Base-by-base conservation (phyloP, 2,888 invertebrate genomes). In the Dasysyrphus tricinctus region DNA sequence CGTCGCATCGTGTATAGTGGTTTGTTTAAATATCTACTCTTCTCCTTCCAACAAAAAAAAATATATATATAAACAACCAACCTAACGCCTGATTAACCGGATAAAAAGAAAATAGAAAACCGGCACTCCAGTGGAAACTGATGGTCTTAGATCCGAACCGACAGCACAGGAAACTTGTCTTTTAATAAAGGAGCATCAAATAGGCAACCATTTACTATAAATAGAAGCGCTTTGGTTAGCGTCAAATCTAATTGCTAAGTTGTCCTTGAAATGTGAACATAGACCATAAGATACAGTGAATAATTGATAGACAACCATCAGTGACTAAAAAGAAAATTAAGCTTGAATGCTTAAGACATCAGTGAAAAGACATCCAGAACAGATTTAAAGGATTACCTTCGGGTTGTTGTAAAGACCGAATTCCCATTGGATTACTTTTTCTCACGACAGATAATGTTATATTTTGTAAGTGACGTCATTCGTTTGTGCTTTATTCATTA, bases 201-300 rank as follows among this genome's bases (percentile, higher is more conserved):
- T 47, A 24, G 32, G 39, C 44, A 61, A 16, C 73, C 29, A 49
- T 49, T 85, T 49, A 78, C 88, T 90, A 90, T 90, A 90, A 89
- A 90, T 89, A 89, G 88, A 88, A 75, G 88, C 85, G 74, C 88
- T 82, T 77, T 75, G 76, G 77, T 77, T 78, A 85, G 81, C 88
- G 88, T 89, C 89, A 88, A 89, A 89, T 90, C 91, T 92, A 92
- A 92, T 91, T 90, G 90, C 89, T 88, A 89, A 90, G 90, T 91
- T 92, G 91, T 92, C 91, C 91, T 92, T 92, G 92, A 92, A 91
- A 91, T 90, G 81, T 78, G 57, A 78, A 70, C 70, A 77, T 77
- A 65, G 51, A 65, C 61, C 61, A 42, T 32, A 39, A 77, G 69
- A 75, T 56, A 37, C 16, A 24, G 70, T 83, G 70, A 79, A 70